These are phyloP conservation scores for Pomacea maculata DNA, from an alignment of 1,140 invertebrate genomes.

Conservation along the genomic window DNA sequence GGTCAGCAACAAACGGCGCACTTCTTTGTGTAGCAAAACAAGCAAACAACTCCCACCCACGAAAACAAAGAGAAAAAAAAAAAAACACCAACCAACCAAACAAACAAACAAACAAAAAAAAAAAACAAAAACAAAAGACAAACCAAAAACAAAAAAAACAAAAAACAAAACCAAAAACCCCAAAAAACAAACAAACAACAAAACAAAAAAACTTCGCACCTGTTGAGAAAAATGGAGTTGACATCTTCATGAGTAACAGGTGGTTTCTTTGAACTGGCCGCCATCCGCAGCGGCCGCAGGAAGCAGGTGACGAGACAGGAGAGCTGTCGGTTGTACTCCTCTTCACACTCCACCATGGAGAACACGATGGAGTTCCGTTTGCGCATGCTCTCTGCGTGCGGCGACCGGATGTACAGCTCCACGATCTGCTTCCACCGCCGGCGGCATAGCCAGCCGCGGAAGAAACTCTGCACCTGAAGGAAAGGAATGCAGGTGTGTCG, in stretches of 20 bases:
- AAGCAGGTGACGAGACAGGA: constrained; percentile 92
- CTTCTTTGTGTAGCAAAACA: no score
- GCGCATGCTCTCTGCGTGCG: constrained; percentile 92
- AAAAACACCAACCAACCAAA: neutral
- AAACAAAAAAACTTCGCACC: constrained; percentile 42
- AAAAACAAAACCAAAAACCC: neutral
- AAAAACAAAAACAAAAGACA: neutral
- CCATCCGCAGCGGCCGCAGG: constrained; percentile 90
- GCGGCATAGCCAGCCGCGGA: constrained; percentile 92
- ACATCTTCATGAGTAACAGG: constrained; percentile 94
- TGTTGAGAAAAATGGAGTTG: constrained; percentile 94
- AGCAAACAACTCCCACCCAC: no score
- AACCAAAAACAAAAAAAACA: neutral
- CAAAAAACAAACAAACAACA: neutral
- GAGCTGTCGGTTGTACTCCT: constrained; percentile 90
- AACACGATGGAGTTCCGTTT: constrained; percentile 94
- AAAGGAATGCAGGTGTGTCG: neutral
- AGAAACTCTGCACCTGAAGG: constrained; percentile 84
- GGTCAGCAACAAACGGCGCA: no score
- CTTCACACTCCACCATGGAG: constrained; percentile 63
- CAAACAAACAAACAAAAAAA: neutral
- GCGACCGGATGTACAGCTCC: constrained; percentile 93
- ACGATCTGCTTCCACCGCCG: constrained; percentile 95
- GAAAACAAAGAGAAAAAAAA: no score
- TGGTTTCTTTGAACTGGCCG: constrained; percentile 89